A percentile compares a stretch with the other conserved stretches of the same genome.
phyloP scores from a whole-genome alignment of 2,888 invertebrate genomes.

The Busseola fusca region DNA sequence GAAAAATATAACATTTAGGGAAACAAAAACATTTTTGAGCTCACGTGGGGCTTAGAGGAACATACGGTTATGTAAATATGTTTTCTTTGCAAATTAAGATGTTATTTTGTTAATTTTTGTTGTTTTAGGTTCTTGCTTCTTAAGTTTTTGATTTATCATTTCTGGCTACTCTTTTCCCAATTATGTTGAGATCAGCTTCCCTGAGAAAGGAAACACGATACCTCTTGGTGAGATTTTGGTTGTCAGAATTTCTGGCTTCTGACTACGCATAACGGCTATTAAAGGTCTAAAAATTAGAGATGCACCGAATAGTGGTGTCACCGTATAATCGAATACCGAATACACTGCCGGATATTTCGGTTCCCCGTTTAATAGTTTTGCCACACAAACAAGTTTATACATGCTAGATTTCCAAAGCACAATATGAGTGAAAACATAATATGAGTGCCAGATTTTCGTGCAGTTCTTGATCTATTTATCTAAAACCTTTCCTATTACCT shows the following conservation, averaged over 20 bases:
- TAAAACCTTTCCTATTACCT: no score
- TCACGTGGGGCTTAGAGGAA: not conserved
- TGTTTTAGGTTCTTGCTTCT: not conserved
- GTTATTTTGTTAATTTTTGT: slow-evolving; percentile 8
- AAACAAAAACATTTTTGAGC: slow-evolving; percentile 30
- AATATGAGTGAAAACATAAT: no score
- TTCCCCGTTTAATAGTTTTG: no score
- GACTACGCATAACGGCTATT: no score
- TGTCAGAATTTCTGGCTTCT: not conserved
- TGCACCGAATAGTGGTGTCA: no score
- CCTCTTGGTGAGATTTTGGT: no score
- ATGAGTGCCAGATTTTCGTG: no score
- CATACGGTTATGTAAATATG: slow-evolving; percentile 13
- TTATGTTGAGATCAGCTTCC: not conserved
- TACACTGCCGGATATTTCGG: no score
- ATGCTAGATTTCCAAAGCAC: no score
- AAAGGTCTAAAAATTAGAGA: not conserved
- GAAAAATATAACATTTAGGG: slow-evolving; percentile 19
- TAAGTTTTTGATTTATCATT: not conserved
- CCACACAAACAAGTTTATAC: no score
- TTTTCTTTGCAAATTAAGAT: slow-evolving; percentile 39
- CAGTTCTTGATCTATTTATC: no score
- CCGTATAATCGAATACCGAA: no score
- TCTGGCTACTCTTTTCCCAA: not conserved
- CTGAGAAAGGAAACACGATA: not conserved